Percentiles rank a stretch among this genome's conserved stretches.
Evolutionary conservation across 2,888 invertebrate genomes (phyloP).

Genomic region (Polydesmus complanatus): DNA sequence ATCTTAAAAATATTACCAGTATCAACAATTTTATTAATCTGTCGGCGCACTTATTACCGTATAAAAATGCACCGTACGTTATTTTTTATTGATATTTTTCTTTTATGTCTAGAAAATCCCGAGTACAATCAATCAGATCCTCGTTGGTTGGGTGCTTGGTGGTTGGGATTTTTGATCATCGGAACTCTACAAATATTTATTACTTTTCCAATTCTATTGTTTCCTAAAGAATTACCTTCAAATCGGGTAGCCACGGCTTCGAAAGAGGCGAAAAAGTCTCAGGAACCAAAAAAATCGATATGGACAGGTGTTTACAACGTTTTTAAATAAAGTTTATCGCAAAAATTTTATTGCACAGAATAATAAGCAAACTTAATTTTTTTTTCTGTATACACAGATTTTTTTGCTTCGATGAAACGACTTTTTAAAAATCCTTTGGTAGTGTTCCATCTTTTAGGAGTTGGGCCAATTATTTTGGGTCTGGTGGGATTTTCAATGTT

Average conservation of each 20-base stretch:
- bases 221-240: slow-evolving; percentile 9
- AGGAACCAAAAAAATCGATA: not conserved
- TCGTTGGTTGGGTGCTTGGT: slow-evolving; percentile 14
- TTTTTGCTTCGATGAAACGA: not conserved
- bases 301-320: not conserved
- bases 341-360: not conserved
- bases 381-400: not conserved
- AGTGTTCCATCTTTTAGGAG: not conserved
- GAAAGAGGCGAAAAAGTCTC: not conserved
- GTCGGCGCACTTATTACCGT: too few relatives aligned
- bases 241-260: not conserved
- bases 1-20: too few relatives aligned
- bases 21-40: too few relatives aligned
- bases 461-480: slow-evolving; percentile 29
- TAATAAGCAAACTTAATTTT: not conserved
- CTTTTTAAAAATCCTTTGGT: slow-evolving; percentile 3
- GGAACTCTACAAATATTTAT: not conserved
- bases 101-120: slow-evolving; percentile 1
- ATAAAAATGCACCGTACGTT: too few relatives aligned
- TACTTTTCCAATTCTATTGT: slow-evolving; percentile 1
- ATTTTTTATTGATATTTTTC: too few relatives aligned
- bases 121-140: slow-evolving; percentile 5
- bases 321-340: not conserved
- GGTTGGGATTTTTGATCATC: slow-evolving; percentile 13
- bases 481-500: slow-evolving; percentile 50